A percentile compares a stretch with the other conserved stretches of the same genome.
Conservation (phyloP, 2,113 vertebrate genomes). For the Nanorana parkeri region DNA sequence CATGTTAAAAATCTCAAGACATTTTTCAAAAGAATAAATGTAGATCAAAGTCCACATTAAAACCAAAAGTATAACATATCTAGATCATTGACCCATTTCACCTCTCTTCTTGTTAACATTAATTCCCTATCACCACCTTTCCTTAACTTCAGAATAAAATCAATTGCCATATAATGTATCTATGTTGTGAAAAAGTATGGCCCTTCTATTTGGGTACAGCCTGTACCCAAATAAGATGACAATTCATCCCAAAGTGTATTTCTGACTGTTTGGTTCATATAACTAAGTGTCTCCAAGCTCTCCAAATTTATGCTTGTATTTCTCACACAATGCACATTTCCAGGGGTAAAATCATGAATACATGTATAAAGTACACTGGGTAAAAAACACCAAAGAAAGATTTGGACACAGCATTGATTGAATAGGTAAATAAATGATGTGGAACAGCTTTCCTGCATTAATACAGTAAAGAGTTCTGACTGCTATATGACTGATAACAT, state of each 20-base stretch:
- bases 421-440: constrained; percentile 66
- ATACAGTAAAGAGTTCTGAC: constrained; percentile 67
- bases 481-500: constrained; percentile 69
- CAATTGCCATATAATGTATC: too few relatives aligned
- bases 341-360: constrained; percentile 55
- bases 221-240: not conserved
- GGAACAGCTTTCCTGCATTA: constrained; percentile 65
- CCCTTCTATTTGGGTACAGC: too few relatives aligned
- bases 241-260: constrained; percentile 38
- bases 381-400: constrained; percentile 43
- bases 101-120: too few relatives aligned
- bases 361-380: constrained; percentile 49
- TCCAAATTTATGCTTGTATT: constrained; percentile 46
- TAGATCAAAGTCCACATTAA: too few relatives aligned
- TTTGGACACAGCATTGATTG: constrained; percentile 59
- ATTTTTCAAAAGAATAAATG: too few relatives aligned
- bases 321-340: constrained; percentile 40
- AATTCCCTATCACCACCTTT: too few relatives aligned
- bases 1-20: too few relatives aligned
- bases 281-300: constrained; percentile 26
- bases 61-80: too few relatives aligned
- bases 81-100: too few relatives aligned
- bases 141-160: too few relatives aligned
- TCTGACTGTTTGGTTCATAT: constrained; percentile 31
- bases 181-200: too few relatives aligned